Percentiles rank a stretch among this genome's conserved stretches.
phyloP scores from a whole-genome alignment of 2,113 vertebrate species.

The Ammodytes dubius region DNA sequence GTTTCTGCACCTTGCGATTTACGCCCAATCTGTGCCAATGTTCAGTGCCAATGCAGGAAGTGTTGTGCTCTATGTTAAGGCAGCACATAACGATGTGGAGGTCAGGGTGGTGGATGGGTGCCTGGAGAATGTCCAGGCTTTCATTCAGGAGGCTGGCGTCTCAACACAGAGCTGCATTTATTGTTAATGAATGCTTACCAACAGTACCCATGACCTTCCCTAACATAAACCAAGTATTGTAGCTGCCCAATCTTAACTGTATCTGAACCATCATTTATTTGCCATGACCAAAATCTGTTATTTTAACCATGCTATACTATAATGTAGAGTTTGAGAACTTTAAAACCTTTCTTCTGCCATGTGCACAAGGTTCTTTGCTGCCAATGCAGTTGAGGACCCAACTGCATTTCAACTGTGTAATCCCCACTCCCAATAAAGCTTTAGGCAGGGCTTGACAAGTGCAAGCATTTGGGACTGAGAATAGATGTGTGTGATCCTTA shows the following conservation, averaged over 20 bases:
- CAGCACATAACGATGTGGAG: neutral
- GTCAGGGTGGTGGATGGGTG: neutral
- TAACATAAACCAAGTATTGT: neutral
- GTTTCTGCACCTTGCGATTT: neutral
- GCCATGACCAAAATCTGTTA: neutral
- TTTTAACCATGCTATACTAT: neutral
- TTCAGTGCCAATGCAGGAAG: neutral
- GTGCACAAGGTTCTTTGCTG: neutral
- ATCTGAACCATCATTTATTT: neutral
- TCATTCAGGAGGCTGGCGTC: neutral
- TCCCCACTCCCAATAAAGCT: neutral
- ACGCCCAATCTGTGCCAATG: neutral
- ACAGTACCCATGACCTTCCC: neutral
- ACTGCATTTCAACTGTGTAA: neutral
- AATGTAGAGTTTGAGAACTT: neutral
- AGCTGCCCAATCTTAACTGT: neutral
- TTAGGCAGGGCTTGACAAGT: too few species aligned
- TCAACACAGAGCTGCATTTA: neutral
- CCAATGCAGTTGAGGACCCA: neutral
- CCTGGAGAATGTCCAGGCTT: too few species aligned
- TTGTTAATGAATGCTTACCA: neutral
- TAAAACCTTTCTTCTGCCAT: neutral
- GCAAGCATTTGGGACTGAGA: too few species aligned
- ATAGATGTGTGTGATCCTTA: too few species aligned
- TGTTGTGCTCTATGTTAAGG: neutral